Percentiles rank a stretch among this genome's conserved stretches.
Conservation (phyloP, 2,888 invertebrate genomes). For the Chalcosyrphus nemorum region DNA sequence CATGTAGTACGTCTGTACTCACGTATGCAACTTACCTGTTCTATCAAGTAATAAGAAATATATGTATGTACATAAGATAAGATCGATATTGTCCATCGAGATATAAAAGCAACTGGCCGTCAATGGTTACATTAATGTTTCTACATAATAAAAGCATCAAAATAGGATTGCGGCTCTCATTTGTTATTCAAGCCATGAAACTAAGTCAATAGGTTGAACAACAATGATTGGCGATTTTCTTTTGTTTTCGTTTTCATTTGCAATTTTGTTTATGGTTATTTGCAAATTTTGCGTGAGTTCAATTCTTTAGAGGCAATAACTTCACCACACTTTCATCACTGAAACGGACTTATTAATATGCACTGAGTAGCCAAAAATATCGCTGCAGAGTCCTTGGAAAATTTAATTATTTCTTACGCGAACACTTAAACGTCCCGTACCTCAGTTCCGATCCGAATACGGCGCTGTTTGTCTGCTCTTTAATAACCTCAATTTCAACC, state of each 20-base stretch:
- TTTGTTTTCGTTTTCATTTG: constrained; percentile 44
- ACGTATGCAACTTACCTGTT: too few species aligned
- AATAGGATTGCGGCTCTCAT: constrained; percentile 34
- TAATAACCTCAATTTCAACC: constrained; percentile 34
- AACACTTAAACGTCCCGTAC: constrained; percentile 3
- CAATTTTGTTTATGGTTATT: constrained; percentile 9
- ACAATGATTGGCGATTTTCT: constrained; percentile 31
- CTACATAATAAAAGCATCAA: not conserved
- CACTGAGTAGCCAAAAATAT: not conserved
- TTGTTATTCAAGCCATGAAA: constrained; percentile 57
- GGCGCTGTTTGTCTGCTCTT: constrained; percentile 14
- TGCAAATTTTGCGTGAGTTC: constrained; percentile 43
- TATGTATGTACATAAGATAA: too few species aligned
- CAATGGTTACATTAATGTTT: not conserved
- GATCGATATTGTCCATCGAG: too few species aligned
- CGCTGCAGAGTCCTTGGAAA: constrained; percentile 34
- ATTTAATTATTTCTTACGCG: constrained; percentile 1
- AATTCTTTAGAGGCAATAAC: not conserved
- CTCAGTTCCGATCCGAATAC: not conserved
- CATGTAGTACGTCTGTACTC: too few species aligned
- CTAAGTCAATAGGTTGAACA: constrained; percentile 48
- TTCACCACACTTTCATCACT: not conserved
- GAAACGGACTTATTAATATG: constrained; percentile 10
- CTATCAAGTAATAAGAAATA: too few species aligned
- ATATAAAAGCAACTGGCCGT: not conserved